Base-by-base conservation (phyloP, 2,797 vertebrate genomes). In the Tiaroga cobitis region DNA sequence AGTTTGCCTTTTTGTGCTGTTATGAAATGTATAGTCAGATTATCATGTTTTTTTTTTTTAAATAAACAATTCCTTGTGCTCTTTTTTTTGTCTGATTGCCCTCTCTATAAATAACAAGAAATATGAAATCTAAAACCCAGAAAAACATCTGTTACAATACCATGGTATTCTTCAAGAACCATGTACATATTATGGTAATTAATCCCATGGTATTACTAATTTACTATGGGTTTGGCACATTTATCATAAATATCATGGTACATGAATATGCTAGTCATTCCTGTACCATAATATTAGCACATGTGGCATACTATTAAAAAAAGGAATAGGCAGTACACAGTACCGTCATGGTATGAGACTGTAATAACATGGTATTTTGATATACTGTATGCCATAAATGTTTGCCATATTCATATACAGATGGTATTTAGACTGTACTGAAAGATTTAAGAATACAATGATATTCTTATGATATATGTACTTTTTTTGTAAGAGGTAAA, bases 1-100 rank as follows among this genome's bases (percentile, higher is more conserved):
- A 85, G 77, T 91, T 91, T 41, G 26, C 37, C 61, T 72, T 56
- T 84, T 46, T 86, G 46, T 68, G 26, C 73, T 51, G 75, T 84
- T n/a, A 68, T 85, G 87, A 79, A 89, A n/a, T 90, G 49, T 84
- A 87, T 88, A 91, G 90, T 91, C 26, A 24, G 49, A 75, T 34
- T 69, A 69, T 78, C 59, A 65, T 69, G 63, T 78, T 16, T 46
- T 51, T 59, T 65, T 13, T 37, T 21, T 56, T 51, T 19, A 7
- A 84, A 84, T 81, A 69, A 79, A 79, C 26, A 29, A 63, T 46
- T 80, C 26, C 39, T 32, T 61, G 7, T 78, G 24, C 34, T 78
- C 9, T 13, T 32, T 15, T 24, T 43, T 46, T n/a, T 46, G 16
- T 9, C 49, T 76, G 10, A 34, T 61, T 34, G 29, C 5, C 69